A percentile compares a stretch with the other conserved stretches of the same genome.
Conservation (phyloP, 2,888 invertebrate species). For the Phaedon cochleariae region DNA sequence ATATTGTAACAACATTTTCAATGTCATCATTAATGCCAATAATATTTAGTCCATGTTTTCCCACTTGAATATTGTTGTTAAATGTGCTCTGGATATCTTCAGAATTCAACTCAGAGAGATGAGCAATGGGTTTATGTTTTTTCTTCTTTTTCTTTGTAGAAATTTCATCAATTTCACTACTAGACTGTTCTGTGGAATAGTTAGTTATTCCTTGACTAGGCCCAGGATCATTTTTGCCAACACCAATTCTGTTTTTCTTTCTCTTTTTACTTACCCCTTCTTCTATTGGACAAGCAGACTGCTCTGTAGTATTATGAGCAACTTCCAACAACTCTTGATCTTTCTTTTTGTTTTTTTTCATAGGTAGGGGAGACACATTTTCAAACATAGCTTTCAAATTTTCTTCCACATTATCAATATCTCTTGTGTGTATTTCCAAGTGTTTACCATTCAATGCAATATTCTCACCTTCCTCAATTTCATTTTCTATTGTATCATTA, state of each 20-base stretch:
- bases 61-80: slow-evolving; percentile 16
- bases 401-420: neutral
- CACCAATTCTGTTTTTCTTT: neutral
- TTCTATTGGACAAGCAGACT: neutral
- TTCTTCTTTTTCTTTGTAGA: slow-evolving; percentile 10
- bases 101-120: neutral
- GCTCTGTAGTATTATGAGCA: neutral
- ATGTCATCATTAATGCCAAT: slow-evolving; percentile 27
- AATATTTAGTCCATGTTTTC: slow-evolving; percentile 30
- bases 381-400: slow-evolving; percentile 13
- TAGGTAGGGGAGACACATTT: neutral
- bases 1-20: slow-evolving; percentile 34
- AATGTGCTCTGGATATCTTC: slow-evolving; percentile 3
- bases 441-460: neutral
- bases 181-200: neutral
- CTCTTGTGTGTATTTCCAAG: neutral
- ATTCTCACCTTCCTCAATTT: neutral
- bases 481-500: neutral
- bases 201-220: neutral
- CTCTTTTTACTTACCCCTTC: neutral
- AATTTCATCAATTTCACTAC: neutral
- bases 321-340: neutral
- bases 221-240: neutral
- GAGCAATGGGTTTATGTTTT: neutral
- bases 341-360: neutral